phyloP scores from a whole-genome alignment of 2,888 invertebrate genomes.

The Melieria crassipennis region DNA sequence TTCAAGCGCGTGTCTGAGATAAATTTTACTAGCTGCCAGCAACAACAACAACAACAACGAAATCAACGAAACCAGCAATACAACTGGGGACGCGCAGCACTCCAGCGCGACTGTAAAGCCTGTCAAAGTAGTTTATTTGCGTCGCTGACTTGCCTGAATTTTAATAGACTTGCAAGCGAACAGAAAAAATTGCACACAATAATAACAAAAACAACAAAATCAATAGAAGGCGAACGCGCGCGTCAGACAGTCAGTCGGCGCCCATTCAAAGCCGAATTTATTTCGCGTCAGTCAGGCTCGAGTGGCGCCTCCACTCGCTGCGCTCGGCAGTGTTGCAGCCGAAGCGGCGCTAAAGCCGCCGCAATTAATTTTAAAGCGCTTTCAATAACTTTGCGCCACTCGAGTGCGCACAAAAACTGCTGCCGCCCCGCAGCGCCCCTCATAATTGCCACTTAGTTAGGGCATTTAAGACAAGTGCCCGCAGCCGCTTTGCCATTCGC shows the following conservation, averaged over 20 bases:
- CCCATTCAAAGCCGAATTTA: no score
- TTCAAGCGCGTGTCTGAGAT: slow-evolving; percentile 9
- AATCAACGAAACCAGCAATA: not conserved
- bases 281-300: no score
- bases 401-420: slow-evolving; percentile 43
- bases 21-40: slow-evolving; percentile 19
- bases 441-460: slow-evolving; percentile 30
- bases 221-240: no score
- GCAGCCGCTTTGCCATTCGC: not conserved
- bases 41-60: slow-evolving; percentile 2
- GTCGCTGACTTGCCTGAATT: slow-evolving; percentile 21
- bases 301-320: no score
- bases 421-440: slow-evolving; percentile 4
- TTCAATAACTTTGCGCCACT: slow-evolving; percentile 47
- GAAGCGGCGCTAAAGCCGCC: not conserved
- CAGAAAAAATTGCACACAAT: no score
- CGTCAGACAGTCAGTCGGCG: no score
- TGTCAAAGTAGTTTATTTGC: slow-evolving; percentile 19
- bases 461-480: not conserved
- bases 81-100: not conserved
- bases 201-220: no score
- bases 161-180: slow-evolving; percentile 16
- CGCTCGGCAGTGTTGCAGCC: no score
- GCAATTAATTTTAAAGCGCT: slow-evolving; percentile 40
- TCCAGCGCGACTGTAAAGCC: slow-evolving; percentile 14